phyloP scores from a whole-genome alignment of 2,888 invertebrate species.

The Tribolium freemani region DNA sequence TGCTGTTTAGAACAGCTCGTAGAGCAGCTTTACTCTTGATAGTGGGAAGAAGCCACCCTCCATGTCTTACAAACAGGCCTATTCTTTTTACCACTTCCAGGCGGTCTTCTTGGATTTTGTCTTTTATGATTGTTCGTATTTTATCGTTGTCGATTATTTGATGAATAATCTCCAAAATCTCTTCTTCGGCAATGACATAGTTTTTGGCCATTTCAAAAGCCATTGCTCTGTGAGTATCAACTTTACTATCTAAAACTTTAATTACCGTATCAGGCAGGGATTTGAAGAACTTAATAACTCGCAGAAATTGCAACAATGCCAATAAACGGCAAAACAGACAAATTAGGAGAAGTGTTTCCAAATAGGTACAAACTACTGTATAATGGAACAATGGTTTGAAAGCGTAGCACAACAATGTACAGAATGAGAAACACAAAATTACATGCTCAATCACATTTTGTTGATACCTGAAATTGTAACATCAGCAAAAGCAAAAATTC shows the following conservation, averaged over 20 bases:
- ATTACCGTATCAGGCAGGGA: neutral
- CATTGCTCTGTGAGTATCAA: neutral
- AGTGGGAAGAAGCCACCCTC: neutral
- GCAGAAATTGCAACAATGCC: neutral
- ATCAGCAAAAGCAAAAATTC: neutral
- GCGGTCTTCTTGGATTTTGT: neutral
- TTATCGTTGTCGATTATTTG: neutral
- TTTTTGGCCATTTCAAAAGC: neutral
- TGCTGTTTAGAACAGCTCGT: neutral
- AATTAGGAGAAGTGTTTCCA: neutral
- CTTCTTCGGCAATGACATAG: neutral
- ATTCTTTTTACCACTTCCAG: neutral
- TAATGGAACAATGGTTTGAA: neutral
- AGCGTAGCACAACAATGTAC: neutral
- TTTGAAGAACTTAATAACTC: neutral
- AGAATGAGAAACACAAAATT: neutral
- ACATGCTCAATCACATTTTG: neutral
- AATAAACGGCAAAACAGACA: neutral
- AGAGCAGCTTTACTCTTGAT: neutral
- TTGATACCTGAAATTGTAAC: neutral
- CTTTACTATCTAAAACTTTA: neutral
- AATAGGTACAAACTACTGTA: neutral
- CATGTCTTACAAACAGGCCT: neutral
- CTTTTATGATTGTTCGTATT: neutral
- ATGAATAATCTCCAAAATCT: neutral